Evolutionary conservation across 2,888 invertebrate species (phyloP).

Genomic region (Chesias legatella): DNA sequence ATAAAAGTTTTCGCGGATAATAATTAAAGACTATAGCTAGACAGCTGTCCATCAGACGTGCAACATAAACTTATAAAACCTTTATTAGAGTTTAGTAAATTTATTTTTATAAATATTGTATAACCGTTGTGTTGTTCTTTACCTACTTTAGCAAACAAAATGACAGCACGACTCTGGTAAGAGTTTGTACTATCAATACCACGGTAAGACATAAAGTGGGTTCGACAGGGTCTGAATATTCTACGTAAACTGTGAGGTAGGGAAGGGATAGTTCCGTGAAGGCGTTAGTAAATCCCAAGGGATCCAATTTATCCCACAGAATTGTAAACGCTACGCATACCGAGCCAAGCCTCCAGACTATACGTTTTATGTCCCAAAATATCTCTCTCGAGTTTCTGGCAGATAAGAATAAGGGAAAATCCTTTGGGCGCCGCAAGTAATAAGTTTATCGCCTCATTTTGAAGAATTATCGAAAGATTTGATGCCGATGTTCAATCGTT

Average conservation of each 20-base stretch:
- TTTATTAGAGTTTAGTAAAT: no score
- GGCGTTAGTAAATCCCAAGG: constrained; percentile 62
- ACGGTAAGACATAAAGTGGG: constrained; percentile 35
- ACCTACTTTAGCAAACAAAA: no score
- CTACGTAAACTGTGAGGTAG: constrained; percentile 34
- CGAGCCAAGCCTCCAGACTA: constrained; percentile 49
- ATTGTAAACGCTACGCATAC: constrained; percentile 56
- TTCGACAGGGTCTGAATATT: constrained; percentile 60
- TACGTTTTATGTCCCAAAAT: constrained; percentile 52
- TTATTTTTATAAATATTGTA: no score
- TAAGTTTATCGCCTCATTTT: constrained; percentile 33
- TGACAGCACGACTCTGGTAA: constrained; percentile 3
- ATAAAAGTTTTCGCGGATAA: no score
- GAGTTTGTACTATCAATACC: background rate
- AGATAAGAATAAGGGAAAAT: constrained; percentile 48
- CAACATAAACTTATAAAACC: no score
- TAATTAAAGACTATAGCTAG: no score
- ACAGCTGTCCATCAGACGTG: no score
- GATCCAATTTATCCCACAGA: constrained; percentile 68
- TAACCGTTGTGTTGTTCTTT: no score
- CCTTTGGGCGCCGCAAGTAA: constrained; percentile 38
- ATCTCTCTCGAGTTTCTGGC: constrained; percentile 45
- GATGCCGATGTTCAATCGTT: constrained; percentile 13
- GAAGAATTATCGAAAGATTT: constrained; percentile 26
- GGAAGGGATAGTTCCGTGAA: constrained; percentile 43